These are phyloP conservation scores for Austrofundulus limnaeus DNA, from an alignment of 2,113 vertebrate genomes.

Conservation along the genomic window DNA sequence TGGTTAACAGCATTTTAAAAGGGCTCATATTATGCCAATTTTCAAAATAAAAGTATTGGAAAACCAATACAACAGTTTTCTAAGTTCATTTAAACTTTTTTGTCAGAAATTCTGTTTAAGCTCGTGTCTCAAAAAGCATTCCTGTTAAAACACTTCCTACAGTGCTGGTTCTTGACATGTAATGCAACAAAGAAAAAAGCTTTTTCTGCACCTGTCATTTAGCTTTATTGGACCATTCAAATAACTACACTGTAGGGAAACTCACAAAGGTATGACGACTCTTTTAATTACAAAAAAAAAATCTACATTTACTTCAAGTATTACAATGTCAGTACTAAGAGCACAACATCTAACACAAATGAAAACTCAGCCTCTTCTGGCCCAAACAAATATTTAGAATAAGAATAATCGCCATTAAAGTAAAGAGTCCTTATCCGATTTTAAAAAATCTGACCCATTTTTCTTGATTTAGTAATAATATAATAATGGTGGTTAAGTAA, in stretches of 20 bases:
- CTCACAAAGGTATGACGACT: neutral
- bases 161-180: too few relatives aligned
- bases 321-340: neutral
- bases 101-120: neutral
- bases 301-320: conserved; percentile 1
- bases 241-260: too few relatives aligned
- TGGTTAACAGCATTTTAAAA: neutral
- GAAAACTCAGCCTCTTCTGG: conserved; percentile 7
- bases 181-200: too few relatives aligned
- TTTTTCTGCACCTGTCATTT: too few relatives aligned
- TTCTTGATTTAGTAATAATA: neutral
- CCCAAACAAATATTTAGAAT: neutral
- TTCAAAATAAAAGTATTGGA: too few relatives aligned
- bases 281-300: neutral
- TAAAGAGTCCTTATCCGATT: neutral
- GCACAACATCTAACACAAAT: conserved; percentile 6
- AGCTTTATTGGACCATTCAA: too few relatives aligned
- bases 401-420: neutral
- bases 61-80: neutral
- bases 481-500: neutral
- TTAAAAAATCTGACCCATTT: neutral
- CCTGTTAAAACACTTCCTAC: too few relatives aligned
- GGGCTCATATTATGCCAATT: neutral
- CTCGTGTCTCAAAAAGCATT: neutral
- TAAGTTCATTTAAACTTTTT: neutral